Evolutionary conservation across 53 echinoderm and acorn worm species (phyloP), one percentile per base, ranked within the genome.

Genomic region (Echinometra lucunter): DNA sequence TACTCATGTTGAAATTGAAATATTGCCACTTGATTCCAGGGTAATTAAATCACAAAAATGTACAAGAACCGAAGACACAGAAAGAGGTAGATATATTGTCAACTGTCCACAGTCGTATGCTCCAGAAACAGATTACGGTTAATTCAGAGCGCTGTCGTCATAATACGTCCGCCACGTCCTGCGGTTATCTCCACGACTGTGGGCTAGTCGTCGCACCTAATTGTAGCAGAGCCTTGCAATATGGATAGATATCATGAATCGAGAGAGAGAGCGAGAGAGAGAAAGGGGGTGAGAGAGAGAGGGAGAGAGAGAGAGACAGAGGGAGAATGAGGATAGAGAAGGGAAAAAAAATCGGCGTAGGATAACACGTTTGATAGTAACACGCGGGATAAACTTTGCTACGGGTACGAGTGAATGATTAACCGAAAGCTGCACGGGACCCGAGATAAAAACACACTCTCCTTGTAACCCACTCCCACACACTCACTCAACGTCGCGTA

Each of bases 371-470:
- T 44, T 21, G 25, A 81, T 44, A 81, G 72, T 72, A 60, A 15
- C 6, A 81, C 81, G 18, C 81, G 81, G 81, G 44, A 23, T 81
- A 81, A 81, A 81, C 81, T 81, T 81, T 81, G 81, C 81, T 81
- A 25, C 44, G 42, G 81, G 44, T 44, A 40, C 81, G 44, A 81
- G 81, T 81, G 81, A 81, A 81, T 81, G 81, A 81, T 56, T 88
- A 88, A 88, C 55, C 42, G 38, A 56, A 88, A 53, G 38, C 30
- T 88, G 57, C 57, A 88, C 57, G 57, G 57, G 88, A 55, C 55
- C 53, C 17, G 57, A 56, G 55, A 56, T 88, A 88, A 53, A 88
- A n/a, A 56, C 88, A 88, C 88, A 56, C 57, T 53, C 44, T 70
- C 72, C 19, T 40, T 25, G 18, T 19, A 81, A 81, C 81, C 42